A percentile compares a stretch with the other conserved stretches of the same genome.
These are phyloP conservation scores for Corythucha ciliata DNA, from an alignment of 2,888 invertebrate species.

Conservation along the genomic window DNA sequence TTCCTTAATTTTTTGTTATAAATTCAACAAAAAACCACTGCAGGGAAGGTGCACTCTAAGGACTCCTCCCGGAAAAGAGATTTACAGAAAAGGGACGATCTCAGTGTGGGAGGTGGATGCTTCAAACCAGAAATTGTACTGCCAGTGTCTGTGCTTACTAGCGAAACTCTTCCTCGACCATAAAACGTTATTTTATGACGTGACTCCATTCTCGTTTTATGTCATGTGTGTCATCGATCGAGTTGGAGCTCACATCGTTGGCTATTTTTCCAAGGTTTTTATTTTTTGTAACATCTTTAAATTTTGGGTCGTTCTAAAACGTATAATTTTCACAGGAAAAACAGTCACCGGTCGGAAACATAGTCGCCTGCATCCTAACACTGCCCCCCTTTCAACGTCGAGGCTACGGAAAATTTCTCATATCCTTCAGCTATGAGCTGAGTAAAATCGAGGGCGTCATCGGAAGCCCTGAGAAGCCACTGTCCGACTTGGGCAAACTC, in stretches of 20 bases:
- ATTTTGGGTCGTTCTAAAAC: too few relatives aligned
- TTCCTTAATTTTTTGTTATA: too few relatives aligned
- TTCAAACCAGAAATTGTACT: slow-evolving; percentile 87
- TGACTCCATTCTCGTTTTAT: slow-evolving; percentile 94
- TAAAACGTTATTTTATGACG: slow-evolving; percentile 95
- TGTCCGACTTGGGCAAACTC: slow-evolving; percentile 90
- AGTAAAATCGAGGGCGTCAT: slow-evolving; percentile 84
- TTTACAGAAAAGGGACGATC: slow-evolving; percentile 87
- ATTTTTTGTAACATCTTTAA: too few relatives aligned
- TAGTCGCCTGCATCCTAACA: slow-evolving; percentile 92
- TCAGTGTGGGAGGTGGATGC: slow-evolving; percentile 98
- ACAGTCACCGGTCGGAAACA: slow-evolving; percentile 89
- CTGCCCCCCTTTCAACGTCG: slow-evolving; percentile 94
- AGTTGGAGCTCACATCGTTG: slow-evolving; percentile 86
- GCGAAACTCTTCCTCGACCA: slow-evolving; percentile 96
- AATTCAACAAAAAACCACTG: too few relatives aligned
- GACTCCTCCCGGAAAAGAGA: slow-evolving; percentile 91
- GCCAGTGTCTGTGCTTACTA: slow-evolving; percentile 89
- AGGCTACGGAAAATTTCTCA: slow-evolving; percentile 91
- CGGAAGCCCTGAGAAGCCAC: slow-evolving; percentile 96
- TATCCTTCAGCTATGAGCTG: slow-evolving; percentile 93
- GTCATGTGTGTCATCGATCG: slow-evolving; percentile 90
- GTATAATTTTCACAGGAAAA: slow-evolving; percentile 98
- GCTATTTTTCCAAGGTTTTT: slow-evolving; percentile 91
- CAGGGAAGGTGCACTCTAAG: slow-evolving; percentile 11